phyloP scores from a whole-genome alignment of 2,113 vertebrate species.

The Stigmatopora nigra region DNA sequence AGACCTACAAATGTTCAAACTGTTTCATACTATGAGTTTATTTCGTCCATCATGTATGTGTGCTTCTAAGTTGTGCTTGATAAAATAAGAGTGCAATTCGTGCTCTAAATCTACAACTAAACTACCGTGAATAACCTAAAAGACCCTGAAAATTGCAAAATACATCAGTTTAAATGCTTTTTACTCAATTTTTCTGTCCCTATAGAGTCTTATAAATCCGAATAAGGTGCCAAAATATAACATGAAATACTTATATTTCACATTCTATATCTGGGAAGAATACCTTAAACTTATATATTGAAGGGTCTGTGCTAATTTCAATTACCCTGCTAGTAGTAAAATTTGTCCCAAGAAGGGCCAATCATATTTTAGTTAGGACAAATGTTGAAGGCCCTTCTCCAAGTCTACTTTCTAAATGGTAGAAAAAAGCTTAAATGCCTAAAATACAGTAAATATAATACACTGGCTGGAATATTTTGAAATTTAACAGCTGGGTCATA shows the following conservation, averaged over 20 bases:
- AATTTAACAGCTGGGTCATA: neutral
- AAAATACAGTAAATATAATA: neutral
- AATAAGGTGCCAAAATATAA: neutral
- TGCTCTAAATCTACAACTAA: slow-evolving; percentile 46
- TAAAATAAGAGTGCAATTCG: slow-evolving; percentile 52
- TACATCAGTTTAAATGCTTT: slow-evolving; percentile 6
- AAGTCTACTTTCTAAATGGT: neutral
- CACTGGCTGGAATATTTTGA: neutral
- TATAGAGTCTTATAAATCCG: neutral
- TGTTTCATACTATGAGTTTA: slow-evolving; percentile 1
- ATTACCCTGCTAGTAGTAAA: slow-evolving; percentile 3
- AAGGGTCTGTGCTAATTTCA: neutral
- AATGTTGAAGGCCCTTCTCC: neutral
- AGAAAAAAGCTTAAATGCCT: neutral
- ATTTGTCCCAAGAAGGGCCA: neutral
- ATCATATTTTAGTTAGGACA: neutral
- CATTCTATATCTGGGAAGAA: neutral
- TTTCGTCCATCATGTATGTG: slow-evolving; percentile 26
- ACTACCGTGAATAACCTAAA: slow-evolving; percentile 29
- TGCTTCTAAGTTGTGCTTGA: slow-evolving; percentile 67
- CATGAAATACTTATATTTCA: neutral
- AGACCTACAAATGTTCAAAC: neutral
- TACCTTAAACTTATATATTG: neutral
- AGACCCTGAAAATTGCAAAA: slow-evolving; percentile 24
- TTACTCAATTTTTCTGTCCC: neutral